Base-by-base conservation (phyloP, 2,113 vertebrate species). In the Damaliscus lunatus region DNA sequence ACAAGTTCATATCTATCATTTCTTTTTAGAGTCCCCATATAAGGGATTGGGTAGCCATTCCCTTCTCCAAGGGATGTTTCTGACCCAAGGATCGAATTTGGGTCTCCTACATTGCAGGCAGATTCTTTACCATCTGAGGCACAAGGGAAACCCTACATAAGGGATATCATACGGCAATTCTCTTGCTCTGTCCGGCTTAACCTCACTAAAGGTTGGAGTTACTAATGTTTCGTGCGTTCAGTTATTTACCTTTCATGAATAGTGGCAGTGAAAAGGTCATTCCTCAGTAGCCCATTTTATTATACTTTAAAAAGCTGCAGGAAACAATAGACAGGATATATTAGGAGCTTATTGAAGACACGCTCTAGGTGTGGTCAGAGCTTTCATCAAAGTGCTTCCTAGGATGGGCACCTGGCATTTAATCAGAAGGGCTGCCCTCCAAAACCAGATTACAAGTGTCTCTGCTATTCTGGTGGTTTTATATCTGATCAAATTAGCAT, bases 401-500 rank as follows among this genome's bases (percentile, higher is more conserved):
- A 46, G 36, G 48, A 36, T 86, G n/a, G 86, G 48, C 27, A 48
- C 48, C 91, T 96, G 60, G 88, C 40, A 43, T 90, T 81, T 64
- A 21, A 74, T 90, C 53, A 88, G 59, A n/a, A 91, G 77, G 74
- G 85, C 71, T 52, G 1, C n/a, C 55, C 84, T 62, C 62, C 78
- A 82, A 89, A 93, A 95, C 60, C 55, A 78, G 62, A 21, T 78
- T 77, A n/a, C 60, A 88, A 57, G 40, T 71, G 57, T 89, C 94
- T 95, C 52, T 91, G 86, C 94, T 96, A 59, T 87, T 97, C 93
- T 87, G 71, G 57, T 60, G 52, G 96, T 83, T 98, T 91, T 74
- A 52, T 80, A 88, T 92, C 82, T 96, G 94, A 84, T 94, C 52
- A 92, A n/a, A 96, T 98, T 95, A 94, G 87, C 95, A 96, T 96